phyloP scores from a whole-genome alignment of 2,797 vertebrate species.

The Rhadinocentrus ornatus region DNA sequence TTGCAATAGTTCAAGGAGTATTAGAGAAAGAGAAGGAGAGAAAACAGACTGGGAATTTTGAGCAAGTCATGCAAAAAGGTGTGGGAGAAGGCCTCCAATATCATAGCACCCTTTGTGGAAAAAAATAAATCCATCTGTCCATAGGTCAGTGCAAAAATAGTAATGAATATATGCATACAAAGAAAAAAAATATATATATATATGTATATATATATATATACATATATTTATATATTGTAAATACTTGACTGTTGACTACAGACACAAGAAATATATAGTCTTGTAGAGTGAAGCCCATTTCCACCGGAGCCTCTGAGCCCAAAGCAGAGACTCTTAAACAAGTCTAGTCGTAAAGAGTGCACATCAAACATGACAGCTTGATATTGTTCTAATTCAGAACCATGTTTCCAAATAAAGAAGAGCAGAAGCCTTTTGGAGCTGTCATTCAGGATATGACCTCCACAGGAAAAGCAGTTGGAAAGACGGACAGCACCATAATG shows the following conservation, averaged over 20 bases:
- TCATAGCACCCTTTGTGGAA: slow-evolving; percentile 87
- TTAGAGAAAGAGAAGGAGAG: slow-evolving; percentile 71
- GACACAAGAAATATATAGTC: slow-evolving; percentile 74
- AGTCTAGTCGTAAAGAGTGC: slow-evolving; percentile 64
- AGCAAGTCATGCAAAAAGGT: slow-evolving; percentile 85
- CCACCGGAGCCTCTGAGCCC: slow-evolving; percentile 66
- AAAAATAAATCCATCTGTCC: slow-evolving; percentile 83
- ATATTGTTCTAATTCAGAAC: slow-evolving; percentile 59
- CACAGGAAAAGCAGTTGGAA: slow-evolving; percentile 59
- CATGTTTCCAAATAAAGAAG: slow-evolving; percentile 50
- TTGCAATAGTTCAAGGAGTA: slow-evolving; percentile 76
- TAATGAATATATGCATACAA: slow-evolving; percentile 85
- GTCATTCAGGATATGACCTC: slow-evolving; percentile 62
- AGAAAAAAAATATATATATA: slow-evolving; percentile 77
- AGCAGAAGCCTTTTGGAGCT: slow-evolving; percentile 53
- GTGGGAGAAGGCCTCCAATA: slow-evolving; percentile 85
- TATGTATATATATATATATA: slow-evolving; percentile 71
- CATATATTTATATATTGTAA: slow-evolving; percentile 79
- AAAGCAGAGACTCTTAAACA: slow-evolving; percentile 68
- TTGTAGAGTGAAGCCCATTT: slow-evolving; percentile 66
- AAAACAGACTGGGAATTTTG: slow-evolving; percentile 74
- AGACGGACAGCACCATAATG: slow-evolving; percentile 73
- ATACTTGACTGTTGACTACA: slow-evolving; percentile 73
- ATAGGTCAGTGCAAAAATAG: slow-evolving; percentile 86
- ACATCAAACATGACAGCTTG: slow-evolving; percentile 61